A percentile compares a stretch with the other conserved stretches of the same genome.
Evolutionary conservation across 2,113 vertebrate genomes (phyloP).

Genomic region (Sapayoa aenigma): DNA sequence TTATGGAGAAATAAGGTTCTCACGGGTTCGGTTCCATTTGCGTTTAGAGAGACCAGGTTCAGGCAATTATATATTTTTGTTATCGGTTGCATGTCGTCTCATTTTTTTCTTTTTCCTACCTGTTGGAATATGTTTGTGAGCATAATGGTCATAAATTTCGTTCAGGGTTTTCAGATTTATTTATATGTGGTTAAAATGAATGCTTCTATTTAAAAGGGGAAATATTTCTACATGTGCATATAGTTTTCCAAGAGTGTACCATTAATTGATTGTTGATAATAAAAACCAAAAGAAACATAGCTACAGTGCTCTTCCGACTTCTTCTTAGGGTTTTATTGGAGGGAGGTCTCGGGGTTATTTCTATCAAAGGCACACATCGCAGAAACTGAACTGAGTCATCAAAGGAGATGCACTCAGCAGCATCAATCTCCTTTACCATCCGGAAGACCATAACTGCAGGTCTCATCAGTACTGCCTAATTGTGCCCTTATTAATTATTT

Average conservation of each 20-base stretch:
- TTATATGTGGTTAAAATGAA: slow-evolving; percentile 99
- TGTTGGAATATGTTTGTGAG: slow-evolving; percentile 86
- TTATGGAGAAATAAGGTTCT: slow-evolving; percentile 86
- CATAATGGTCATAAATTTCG: slow-evolving; percentile 90
- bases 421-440: neutral
- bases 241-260: slow-evolving; percentile 99
- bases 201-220: slow-evolving; percentile 99
- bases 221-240: slow-evolving; percentile 99
- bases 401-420: neutral
- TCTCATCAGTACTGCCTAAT: neutral
- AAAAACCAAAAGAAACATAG: slow-evolving; percentile 85
- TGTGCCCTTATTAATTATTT: neutral
- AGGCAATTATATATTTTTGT: slow-evolving; percentile 89
- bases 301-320: neutral
- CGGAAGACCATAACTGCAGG: neutral
- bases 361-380: neutral
- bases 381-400: neutral
- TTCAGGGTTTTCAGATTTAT: slow-evolving; percentile 94
- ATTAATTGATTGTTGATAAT: slow-evolving; percentile 99
- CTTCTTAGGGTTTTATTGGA: neutral
- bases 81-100: slow-evolving; percentile 93
- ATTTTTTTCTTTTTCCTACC: slow-evolving; percentile 55
- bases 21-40: slow-evolving; percentile 81
- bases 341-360: neutral
- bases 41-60: slow-evolving; percentile 83